phyloP scores from a whole-genome alignment of 1,140 invertebrate species.

The Hyles euphorbiae region DNA sequence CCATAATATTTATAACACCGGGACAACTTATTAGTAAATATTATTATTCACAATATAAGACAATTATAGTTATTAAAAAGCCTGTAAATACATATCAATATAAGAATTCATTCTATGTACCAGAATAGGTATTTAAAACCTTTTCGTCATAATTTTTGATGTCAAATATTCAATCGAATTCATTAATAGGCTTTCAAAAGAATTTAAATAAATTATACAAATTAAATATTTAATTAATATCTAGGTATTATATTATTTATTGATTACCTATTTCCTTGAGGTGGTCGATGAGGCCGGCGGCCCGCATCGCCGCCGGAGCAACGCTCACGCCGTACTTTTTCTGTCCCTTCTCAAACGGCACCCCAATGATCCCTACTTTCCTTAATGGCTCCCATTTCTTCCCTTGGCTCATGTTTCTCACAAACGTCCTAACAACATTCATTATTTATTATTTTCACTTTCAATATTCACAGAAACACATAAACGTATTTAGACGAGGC shows the following conservation, averaged over 20 bases:
- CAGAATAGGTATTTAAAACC: not conserved
- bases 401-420: conserved; percentile 48
- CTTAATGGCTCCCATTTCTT: conserved; percentile 47
- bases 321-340: conserved; percentile 78
- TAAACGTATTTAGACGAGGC: not conserved
- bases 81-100: too few species aligned
- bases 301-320: conserved; percentile 76
- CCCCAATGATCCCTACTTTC: conserved; percentile 81
- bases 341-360: conserved; percentile 85
- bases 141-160: not conserved
- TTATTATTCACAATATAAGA: too few species aligned
- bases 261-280: conserved; percentile 68
- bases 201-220: not conserved
- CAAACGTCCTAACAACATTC: conserved; percentile 49
- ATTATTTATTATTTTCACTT: conserved; percentile 34
- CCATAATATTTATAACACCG: too few species aligned
- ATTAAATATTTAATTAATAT: too few species aligned
- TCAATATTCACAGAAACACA: not conserved
- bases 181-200: not conserved
- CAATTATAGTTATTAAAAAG: too few species aligned
- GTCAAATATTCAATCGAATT: not conserved
- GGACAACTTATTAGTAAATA: too few species aligned
- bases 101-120: not conserved
- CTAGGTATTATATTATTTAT: too few species aligned
- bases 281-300: conserved; percentile 67